A percentile compares a stretch with the other conserved stretches of the same genome.
phyloP scores from a whole-genome alignment of 1,140 invertebrate genomes.

The Harpegnathos saltator region DNA sequence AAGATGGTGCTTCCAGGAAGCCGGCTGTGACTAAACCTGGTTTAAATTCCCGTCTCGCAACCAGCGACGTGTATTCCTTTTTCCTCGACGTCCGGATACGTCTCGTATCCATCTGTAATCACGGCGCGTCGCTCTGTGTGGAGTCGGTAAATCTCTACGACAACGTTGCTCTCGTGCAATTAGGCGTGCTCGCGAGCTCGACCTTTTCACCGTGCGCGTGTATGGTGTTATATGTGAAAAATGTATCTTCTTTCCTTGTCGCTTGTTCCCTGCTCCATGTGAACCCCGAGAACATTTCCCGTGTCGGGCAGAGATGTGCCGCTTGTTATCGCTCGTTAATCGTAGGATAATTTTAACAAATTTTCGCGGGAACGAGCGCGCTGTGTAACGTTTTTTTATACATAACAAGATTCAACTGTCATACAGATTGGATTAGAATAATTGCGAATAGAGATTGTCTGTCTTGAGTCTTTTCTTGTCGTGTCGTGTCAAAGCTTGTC shows the following conservation, averaged over 20 bases:
- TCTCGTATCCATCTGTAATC: constrained; percentile 38
- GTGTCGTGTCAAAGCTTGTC: no score
- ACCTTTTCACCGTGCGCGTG: neutral
- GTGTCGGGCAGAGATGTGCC: no score
- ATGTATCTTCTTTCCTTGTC: neutral
- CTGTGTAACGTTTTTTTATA: no score
- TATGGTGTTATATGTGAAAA: neutral
- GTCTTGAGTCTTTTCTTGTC: no score
- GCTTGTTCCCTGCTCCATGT: no score
- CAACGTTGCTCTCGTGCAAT: neutral
- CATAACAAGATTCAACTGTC: no score
- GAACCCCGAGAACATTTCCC: no score
- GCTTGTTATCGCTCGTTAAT: no score
- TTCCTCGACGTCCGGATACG: constrained; percentile 28
- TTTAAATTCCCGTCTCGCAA: constrained; percentile 50
- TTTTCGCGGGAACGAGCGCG: no score
- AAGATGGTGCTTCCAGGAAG: constrained; percentile 36
- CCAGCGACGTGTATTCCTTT: constrained; percentile 21
- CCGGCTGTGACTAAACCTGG: constrained; percentile 50
- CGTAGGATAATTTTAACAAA: no score
- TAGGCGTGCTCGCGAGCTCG: neutral
- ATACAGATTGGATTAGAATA: no score
- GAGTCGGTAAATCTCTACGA: constrained; percentile 21
- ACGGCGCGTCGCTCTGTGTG: neutral
- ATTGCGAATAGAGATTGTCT: no score